Percentiles rank a stretch among this genome's conserved stretches.
Evolutionary conservation across 2,797 vertebrate genomes (phyloP).

Genomic region (Anguilla megastoma): DNA sequence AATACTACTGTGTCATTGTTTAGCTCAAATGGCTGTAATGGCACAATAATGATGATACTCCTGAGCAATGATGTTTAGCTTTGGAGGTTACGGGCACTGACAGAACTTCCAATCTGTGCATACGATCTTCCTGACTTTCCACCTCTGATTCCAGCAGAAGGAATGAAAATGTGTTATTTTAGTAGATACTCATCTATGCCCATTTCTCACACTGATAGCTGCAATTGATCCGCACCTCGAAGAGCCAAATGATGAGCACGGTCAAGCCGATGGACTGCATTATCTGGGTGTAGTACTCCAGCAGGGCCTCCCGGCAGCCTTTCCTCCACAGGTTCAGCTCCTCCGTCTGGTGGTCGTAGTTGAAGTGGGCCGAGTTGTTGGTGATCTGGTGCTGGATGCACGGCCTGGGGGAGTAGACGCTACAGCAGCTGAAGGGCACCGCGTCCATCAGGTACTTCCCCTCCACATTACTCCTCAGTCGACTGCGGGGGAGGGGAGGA

Average conservation of each 20-base stretch:
- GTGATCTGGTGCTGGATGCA: slow-evolving; percentile 88
- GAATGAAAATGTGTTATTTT: not conserved
- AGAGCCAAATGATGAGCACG: slow-evolving; percentile 84
- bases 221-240: slow-evolving; percentile 77
- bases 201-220: not conserved
- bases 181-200: not conserved
- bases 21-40: not conserved
- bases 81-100: not conserved
- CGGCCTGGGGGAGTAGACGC: slow-evolving; percentile 81
- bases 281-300: slow-evolving; percentile 83
- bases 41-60: not conserved
- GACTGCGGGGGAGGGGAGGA: slow-evolving; percentile 61
- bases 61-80: not conserved
- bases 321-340: slow-evolving; percentile 86
- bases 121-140: not conserved
- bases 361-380: slow-evolving; percentile 88
- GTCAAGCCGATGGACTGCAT: slow-evolving; percentile 83
- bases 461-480: slow-evolving; percentile 82
- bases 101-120: not conserved
- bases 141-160: not conserved
- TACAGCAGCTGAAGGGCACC: slow-evolving; percentile 93
- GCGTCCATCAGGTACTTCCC: slow-evolving; percentile 84
- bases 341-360: slow-evolving; percentile 82
- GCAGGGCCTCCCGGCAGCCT: slow-evolving; percentile 82
- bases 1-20: not conserved